Evolutionary conservation across 2,797 vertebrate genomes (phyloP), one percentile per base, ranked within the genome.

Genomic region (Lacerta agilis): DNA sequence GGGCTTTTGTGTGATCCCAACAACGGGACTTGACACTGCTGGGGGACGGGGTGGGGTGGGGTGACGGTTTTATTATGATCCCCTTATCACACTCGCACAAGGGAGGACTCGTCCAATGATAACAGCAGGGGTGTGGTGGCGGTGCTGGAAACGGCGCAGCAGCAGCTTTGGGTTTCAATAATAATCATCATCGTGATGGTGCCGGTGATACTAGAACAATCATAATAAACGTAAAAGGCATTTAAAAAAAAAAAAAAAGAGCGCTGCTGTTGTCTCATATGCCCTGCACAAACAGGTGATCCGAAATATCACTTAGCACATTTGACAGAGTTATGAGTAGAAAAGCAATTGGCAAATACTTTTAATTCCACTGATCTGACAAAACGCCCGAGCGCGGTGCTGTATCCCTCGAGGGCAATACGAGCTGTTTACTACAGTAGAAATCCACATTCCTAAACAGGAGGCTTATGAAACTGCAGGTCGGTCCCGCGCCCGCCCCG

Each of bases 31-130:
- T 91, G 29, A 80, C 85, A 66, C 90, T 86, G 91, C 90, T 83
- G 45, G 18, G 93, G 90, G 72, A 3, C 3, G 10, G 49, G 3
- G n/a, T n/a, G n/a, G 11, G 49, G 11, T 55, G 49, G 49, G 3
- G 11, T 55, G 93, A 86, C 79, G 91, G 55, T 81, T 90, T 94
- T 93, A 91, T 95, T 89, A 91, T 93, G 91, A 90, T 89, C 91
- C 90, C 85, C 91, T 94, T 91, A 29, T 93, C 94, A 84, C 91
- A 89, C 87, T 87, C 86, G 10, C 92, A 49, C 86, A 79, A 92
- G 94, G 94, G 94, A 95, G 95, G 94, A 90, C 92, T 91, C 93
- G 92, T 91, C 92, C 27, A 80, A 69, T 73, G 94, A 93, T 94
- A 36, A 82, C 23, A 94, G 92, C 92, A 92, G 85, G 93, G 95